Evolutionary conservation across 2,888 invertebrate genomes (phyloP), one percentile per base, ranked within the genome.

Genomic region (Idaea aversata): DNA sequence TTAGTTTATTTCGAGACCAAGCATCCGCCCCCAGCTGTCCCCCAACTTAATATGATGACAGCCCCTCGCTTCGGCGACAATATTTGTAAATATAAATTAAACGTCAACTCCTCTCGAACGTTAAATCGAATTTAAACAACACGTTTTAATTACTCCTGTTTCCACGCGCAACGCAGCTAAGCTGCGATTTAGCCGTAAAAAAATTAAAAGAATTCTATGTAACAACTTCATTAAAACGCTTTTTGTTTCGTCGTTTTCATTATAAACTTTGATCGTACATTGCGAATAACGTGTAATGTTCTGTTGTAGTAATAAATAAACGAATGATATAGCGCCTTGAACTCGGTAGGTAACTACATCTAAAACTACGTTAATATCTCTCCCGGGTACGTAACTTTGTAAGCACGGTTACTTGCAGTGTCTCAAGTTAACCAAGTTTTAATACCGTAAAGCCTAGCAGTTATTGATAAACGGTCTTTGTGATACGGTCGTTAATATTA

Each of bases 11-110:
- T 89, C 83, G 83, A 84, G 88, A 81, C 82, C 88, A 25, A 2
- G 25, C 25, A 88, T 92, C 92, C 92, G 91, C 85, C 79, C 81
- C 77, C 90, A 89, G 90, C 91, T 91, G 92, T 87, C 89, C 87
- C 70, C 80, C 76, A 74, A 82, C 87, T 88, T 90, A 88, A 88
- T 87, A 90, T 85, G 89, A 86, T 80, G 90, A 88, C 90, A 86
- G 82, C 81, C 78, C 80, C 76, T 77, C 79, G 75, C 84, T 86
- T 86, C 78, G 73, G 75, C 83, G 47, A 47, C 85, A 82, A 83
- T 85, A 83, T 84, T 81, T 73, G 75, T 78, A 81, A 81, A 81
- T 81, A 85, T 86, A 86, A 87, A 87, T 88, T 87, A 88, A 87
- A 85, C 80, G 86, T 85, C 87, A 86, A 83, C 83, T 79, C 77